Conservation (phyloP, 2,797 vertebrate species). For the Semaprochilodus insignis region DNA sequence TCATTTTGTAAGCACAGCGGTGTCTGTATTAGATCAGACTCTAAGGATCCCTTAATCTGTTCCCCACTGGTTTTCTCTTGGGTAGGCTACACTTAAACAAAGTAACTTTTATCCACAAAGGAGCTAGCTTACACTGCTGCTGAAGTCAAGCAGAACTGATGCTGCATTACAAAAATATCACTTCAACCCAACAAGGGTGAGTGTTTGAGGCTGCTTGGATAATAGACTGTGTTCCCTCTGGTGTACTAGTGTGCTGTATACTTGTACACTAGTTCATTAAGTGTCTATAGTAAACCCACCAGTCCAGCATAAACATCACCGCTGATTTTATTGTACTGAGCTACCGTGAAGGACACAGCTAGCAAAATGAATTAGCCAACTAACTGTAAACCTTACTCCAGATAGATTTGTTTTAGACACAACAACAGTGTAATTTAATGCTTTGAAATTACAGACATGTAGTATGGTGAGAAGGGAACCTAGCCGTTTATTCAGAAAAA, state of each 20-base stretch:
- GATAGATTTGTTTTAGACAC: too few relatives aligned
- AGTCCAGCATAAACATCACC: too few relatives aligned
- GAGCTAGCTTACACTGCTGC: neutral
- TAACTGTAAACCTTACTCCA: too few relatives aligned
- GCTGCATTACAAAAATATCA: conserved; percentile 3
- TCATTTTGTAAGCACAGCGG: neutral
- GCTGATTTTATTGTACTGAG: too few relatives aligned
- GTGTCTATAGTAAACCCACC: too few relatives aligned
- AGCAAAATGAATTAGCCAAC: too few relatives aligned
- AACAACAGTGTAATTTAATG: too few relatives aligned
- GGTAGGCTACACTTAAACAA: neutral
- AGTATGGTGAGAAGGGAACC: too few relatives aligned
- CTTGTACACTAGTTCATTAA: too few relatives aligned
- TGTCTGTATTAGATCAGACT: conserved; percentile 2
- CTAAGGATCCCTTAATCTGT: conserved; percentile 4
- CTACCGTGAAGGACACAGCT: too few relatives aligned
- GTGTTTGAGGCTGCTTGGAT: neutral
- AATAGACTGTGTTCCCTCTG: neutral
- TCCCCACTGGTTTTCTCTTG: neutral
- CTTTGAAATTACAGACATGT: too few relatives aligned
- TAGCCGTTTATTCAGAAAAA: too few relatives aligned
- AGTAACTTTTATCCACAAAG: conserved; percentile 15
- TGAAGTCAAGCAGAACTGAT: conserved; percentile 1
- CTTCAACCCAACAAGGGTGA: neutral
- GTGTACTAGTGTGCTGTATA: neutral